Base-by-base conservation (phyloP, 2,797 vertebrate genomes). In the Scarus forsteni region DNA sequence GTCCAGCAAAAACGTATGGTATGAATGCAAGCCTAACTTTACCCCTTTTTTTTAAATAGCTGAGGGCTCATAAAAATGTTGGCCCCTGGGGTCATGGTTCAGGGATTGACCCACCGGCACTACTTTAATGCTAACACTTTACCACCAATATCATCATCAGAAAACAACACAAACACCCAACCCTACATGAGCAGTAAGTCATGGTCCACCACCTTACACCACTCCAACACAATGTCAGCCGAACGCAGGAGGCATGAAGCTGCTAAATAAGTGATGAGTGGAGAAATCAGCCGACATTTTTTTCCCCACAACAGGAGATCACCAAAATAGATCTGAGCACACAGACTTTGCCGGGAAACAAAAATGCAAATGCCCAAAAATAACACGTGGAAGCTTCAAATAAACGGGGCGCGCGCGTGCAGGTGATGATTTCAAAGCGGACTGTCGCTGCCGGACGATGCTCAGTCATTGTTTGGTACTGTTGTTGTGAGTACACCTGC, bases 191-290 rank as follows among this genome's bases (percentile, higher is more conserved):
- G 27, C 27, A 27, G 27, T 27, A 27, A 27, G 27, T 27, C 27
- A 27, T 27, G 27, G 27, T 27, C 6, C n/a, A 57, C 70, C 49
- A 66, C 73, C 61, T 78, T 16, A 39, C 65, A 70, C 59, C 57
- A 67, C 61, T 65, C 64, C 40, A 19, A 52, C 69, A 75, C 61
- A 48, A 18, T 36, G 13, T 50, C 51, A 48, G 63, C 18, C 40
- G 18, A 65, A 79, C 16, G 49, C 65, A 73, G 68, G 64, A 60
- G 39, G 66, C 56, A 79, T 18, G 62, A 66, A 77, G 83, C 66
- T 66, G 0, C 73, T 85, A 73, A 88, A 83, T 89, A 85, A 80
- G 63, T 79, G 43, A 89, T 75, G 66, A 73, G 66, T 1, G 59
- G 38, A 56, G 78, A 62, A 59, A 73, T 61, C 67, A 70, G 72